A percentile compares a stretch with the other conserved stretches of the same genome.
phyloP scores from a whole-genome alignment of 23 tunicate species.

The Diplosoma virens region DNA sequence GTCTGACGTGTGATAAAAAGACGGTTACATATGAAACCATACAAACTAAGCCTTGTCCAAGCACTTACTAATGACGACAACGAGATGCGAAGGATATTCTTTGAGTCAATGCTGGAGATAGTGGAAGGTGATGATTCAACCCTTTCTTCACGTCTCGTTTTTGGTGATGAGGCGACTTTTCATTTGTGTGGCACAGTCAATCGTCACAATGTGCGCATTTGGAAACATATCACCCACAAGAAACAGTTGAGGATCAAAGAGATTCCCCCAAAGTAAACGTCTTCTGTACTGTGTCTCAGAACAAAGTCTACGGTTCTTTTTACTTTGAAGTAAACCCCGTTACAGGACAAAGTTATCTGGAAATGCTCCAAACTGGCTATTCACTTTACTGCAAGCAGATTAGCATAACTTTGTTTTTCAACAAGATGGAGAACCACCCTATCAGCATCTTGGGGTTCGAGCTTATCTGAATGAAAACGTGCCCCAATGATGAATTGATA shows the following conservation, averaged over 20 bases:
- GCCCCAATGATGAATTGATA: not conserved
- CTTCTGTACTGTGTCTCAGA: not conserved
- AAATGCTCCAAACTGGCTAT: not conserved
- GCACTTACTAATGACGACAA: no score
- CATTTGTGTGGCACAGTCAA: not conserved
- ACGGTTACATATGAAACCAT: not conserved
- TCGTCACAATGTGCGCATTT: not conserved
- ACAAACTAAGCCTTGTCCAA: no score
- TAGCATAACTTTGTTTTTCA: not conserved
- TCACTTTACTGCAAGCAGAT: not conserved
- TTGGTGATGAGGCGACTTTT: not conserved
- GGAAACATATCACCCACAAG: no score
- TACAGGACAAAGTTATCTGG: not conserved
- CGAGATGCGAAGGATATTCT: not conserved
- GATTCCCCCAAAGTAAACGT: not conserved
- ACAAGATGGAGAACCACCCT: not conserved
- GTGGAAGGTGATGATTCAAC: not conserved
- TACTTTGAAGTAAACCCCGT: not conserved
- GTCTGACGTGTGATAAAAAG: not conserved
- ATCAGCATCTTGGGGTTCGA: not conserved
- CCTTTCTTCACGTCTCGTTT: not conserved
- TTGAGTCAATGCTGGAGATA: not conserved
- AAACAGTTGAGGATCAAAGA: not conserved
- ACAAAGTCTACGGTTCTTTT: not conserved
- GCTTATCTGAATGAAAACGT: not conserved